These are phyloP conservation scores for Leiothrix lutea DNA, from an alignment of 2,113 vertebrate species.

Conservation along the genomic window DNA sequence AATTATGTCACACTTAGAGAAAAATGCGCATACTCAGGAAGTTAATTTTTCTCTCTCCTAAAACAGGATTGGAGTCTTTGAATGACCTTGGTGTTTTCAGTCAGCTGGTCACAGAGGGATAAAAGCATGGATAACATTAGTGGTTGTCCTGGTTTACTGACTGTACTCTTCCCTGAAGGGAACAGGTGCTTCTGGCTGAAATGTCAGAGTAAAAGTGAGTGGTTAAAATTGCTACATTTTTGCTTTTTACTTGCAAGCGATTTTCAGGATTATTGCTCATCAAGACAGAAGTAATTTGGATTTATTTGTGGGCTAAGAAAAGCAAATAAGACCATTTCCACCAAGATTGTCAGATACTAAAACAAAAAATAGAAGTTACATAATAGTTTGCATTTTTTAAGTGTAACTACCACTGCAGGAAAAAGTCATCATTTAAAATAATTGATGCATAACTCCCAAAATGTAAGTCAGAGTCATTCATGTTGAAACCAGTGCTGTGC, in stretches of 20 bases:
- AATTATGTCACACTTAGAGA: neutral
- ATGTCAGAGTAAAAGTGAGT: constrained; percentile 39
- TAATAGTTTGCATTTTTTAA: neutral
- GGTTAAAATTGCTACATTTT: constrained; percentile 33
- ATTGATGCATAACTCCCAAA: neutral
- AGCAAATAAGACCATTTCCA: neutral
- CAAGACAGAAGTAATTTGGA: neutral
- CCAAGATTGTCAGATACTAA: neutral
- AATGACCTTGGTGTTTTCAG: constrained; percentile 38
- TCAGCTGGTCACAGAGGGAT: constrained; percentile 14
- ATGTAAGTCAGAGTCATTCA: neutral
- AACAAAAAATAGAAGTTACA: neutral
- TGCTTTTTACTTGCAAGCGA: neutral
- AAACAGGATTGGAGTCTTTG: neutral
- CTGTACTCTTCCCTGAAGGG: constrained; percentile 51
- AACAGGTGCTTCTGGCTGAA: constrained; percentile 39
- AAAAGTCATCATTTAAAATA: neutral
- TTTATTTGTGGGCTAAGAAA: neutral
- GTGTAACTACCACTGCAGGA: neutral
- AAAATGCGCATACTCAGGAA: neutral
- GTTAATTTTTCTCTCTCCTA: neutral
- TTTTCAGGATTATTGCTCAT: constrained; percentile 29
- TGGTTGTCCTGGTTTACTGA: constrained; percentile 49
- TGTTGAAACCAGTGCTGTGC: neutral
- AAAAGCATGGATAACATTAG: constrained; percentile 31